Conservation (phyloP, 2,888 invertebrate species). For the Petrophora chlorosata region DNA sequence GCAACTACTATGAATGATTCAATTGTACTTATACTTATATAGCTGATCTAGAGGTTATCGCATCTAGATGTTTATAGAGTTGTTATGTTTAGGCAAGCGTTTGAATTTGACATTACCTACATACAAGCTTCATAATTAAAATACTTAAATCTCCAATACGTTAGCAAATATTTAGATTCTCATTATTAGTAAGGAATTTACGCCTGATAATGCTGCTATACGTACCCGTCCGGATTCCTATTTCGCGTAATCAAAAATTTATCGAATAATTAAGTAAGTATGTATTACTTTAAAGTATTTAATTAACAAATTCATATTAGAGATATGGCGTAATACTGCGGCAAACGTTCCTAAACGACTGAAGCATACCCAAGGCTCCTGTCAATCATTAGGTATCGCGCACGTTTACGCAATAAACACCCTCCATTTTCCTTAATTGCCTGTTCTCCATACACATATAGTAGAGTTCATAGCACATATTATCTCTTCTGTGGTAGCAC, state of each 20-base stretch:
- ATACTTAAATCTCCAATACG: too few relatives aligned
- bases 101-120: background rate
- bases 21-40: background rate
- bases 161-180: background rate
- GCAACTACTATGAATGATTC: constrained; percentile 6
- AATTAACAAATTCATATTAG: too few relatives aligned
- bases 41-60: background rate
- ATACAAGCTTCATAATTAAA: background rate
- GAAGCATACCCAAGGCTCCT: constrained; percentile 10
- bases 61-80: background rate
- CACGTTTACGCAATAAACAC: constrained; percentile 18
- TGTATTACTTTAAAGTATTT: too few relatives aligned
- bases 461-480: too few relatives aligned
- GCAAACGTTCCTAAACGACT: background rate
- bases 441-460: background rate
- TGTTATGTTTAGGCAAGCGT: background rate
- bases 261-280: too few relatives aligned
- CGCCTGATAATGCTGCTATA: too few relatives aligned
- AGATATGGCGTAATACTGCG: constrained; percentile 1
- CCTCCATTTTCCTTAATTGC: constrained; percentile 17
- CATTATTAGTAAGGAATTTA: too few relatives aligned
- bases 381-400: constrained; percentile 15
- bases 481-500: too few relatives aligned
- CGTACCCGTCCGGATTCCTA: too few relatives aligned
- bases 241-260: too few relatives aligned